Conservation (phyloP, 2,888 invertebrate species). For the Himalopsyche anomala region DNA sequence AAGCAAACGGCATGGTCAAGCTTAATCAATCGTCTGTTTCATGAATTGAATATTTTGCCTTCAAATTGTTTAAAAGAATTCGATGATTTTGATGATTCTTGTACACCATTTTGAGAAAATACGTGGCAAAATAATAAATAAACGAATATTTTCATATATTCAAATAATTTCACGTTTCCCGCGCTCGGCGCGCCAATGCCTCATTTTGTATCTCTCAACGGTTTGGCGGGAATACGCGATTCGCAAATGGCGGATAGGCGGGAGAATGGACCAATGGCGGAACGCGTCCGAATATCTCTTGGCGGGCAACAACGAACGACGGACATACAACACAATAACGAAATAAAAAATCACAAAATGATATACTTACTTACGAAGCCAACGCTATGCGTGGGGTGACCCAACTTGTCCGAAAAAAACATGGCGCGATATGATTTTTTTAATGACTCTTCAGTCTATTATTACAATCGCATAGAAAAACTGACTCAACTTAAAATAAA, state of each 20-base stretch:
- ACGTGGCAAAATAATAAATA: too few species aligned
- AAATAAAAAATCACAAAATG: constrained; percentile 45
- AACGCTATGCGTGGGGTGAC: constrained; percentile 15
- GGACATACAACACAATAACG: constrained; percentile 52
- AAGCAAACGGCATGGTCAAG: too few species aligned
- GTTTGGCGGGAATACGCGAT: constrained; percentile 64
- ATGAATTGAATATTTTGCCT: too few species aligned
- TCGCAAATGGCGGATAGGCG: constrained; percentile 64
- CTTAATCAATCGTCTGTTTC: too few species aligned
- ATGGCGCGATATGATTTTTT: neutral
- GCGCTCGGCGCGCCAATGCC: neutral
- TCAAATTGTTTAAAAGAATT: too few species aligned
- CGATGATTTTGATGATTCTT: too few species aligned
- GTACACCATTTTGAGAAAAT: too few species aligned
- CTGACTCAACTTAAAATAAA: too few species aligned
- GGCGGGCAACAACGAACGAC: constrained; percentile 33
- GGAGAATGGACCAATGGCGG: constrained; percentile 60
- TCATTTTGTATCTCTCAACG: constrained; percentile 44
- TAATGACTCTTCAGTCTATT: neutral
- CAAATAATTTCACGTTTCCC: too few species aligned
- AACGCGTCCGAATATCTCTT: constrained; percentile 55
- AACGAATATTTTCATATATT: too few species aligned
- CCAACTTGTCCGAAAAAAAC: neutral
- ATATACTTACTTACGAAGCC: constrained; percentile 22
- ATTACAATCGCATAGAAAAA: neutral